Evolutionary conservation across 92 coral and sea anemone species (phyloP).

Genomic region (Anthopleura xanthogrammica): DNA sequence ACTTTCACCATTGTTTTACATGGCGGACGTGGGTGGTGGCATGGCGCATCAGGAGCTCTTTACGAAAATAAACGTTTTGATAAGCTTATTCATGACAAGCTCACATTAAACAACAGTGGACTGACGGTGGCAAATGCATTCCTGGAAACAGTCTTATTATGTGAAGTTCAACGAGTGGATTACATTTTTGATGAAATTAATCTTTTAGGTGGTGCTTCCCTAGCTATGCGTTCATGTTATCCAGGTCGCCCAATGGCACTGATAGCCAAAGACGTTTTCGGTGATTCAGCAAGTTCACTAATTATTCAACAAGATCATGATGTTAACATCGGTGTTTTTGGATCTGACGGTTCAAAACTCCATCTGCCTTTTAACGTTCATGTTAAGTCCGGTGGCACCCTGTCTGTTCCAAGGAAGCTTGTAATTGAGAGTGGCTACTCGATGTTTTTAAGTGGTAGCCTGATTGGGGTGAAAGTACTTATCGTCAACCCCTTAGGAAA

Average conservation of each 20-base stretch:
- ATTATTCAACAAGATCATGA: slow-evolving; percentile 66
- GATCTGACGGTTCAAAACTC: slow-evolving; percentile 34
- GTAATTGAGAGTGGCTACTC: slow-evolving; percentile 47
- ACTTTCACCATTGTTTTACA: slow-evolving; percentile 56
- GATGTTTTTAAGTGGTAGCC: slow-evolving; percentile 65
- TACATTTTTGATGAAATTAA: slow-evolving; percentile 69
- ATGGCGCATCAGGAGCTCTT: slow-evolving; percentile 83
- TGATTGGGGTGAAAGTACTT: slow-evolving; percentile 75
- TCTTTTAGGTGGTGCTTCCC: slow-evolving; percentile 54
- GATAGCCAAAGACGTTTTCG: slow-evolving; percentile 53
- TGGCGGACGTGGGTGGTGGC: slow-evolving; percentile 71
- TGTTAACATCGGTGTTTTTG: slow-evolving; percentile 69
- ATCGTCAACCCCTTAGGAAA: slow-evolving; percentile 37
- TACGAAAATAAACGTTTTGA: slow-evolving; percentile 39
- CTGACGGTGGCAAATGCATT: slow-evolving; percentile 22
- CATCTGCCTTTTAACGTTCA: slow-evolving; percentile 58
- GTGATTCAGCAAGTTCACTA: slow-evolving; percentile 71
- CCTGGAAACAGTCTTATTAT: slow-evolving; percentile 2
- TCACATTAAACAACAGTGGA: slow-evolving; percentile 61
- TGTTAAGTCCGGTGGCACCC: slow-evolving; percentile 61
- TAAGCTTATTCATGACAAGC: slow-evolving; percentile 35
- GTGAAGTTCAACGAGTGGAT: slow-evolving; percentile 52
- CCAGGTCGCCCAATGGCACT: slow-evolving; percentile 79
- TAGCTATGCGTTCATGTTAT: slow-evolving; percentile 75
- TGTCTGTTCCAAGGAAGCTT: slow-evolving; percentile 63